phyloP scores from a whole-genome alignment of 2,797 vertebrate genomes.

The Rhynchonycteris naso region DNA sequence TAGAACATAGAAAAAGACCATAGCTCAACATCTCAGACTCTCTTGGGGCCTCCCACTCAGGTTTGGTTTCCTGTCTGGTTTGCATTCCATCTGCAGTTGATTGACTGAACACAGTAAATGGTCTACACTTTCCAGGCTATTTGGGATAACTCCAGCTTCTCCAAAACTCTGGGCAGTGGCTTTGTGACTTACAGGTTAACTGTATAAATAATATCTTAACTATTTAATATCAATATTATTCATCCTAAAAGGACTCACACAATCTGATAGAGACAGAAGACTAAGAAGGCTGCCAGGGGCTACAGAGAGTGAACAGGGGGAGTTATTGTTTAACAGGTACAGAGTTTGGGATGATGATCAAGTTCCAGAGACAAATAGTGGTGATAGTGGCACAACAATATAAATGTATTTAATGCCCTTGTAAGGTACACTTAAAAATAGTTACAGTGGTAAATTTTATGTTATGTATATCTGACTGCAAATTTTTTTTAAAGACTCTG shows the following conservation, averaged over 20 bases:
- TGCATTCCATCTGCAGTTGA: constrained; percentile 5
- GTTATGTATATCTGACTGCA: not conserved
- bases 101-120: not conserved
- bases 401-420: not conserved
- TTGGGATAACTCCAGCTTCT: constrained; percentile 21
- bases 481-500: not conserved
- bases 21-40: not conserved
- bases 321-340: not conserved
- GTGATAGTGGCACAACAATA: not conserved
- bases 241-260: not conserved
- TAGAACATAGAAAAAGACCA: not conserved
- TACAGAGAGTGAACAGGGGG: not conserved
- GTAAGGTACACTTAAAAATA: not conserved
- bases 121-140: constrained; percentile 17
- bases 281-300: not conserved
- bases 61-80: constrained; percentile 46
- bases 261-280: not conserved
- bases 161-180: not conserved
- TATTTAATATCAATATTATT: not conserved
- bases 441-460: not conserved
- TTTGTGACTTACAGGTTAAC: not conserved
- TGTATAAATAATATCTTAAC: constrained; percentile 16
- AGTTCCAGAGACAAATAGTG: not conserved
- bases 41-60: not conserved
- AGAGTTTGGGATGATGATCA: not conserved